Conservation (phyloP, 2,113 vertebrate species). For the Cottus gobio region DNA sequence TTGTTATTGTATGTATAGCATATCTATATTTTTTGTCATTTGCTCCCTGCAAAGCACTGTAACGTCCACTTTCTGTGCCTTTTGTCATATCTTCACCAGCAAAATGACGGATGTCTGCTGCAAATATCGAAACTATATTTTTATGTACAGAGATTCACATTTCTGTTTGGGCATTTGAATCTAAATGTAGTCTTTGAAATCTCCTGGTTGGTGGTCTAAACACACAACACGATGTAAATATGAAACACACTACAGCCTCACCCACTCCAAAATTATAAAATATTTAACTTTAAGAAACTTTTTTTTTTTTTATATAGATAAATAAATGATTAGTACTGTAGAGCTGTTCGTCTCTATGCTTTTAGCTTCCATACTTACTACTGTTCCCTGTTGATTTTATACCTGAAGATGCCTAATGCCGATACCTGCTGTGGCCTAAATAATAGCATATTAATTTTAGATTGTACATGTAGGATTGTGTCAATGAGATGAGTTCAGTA, state of each 20-base stretch:
- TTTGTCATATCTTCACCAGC: constrained; percentile 35
- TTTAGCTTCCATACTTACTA: constrained; percentile 20
- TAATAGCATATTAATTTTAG: constrained; percentile 22
- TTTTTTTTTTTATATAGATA: constrained; percentile 46
- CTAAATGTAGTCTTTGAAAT: constrained; percentile 11
- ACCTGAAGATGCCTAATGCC: constrained; percentile 23
- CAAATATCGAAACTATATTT: constrained; percentile 38
- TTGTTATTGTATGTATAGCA: constrained; percentile 47
- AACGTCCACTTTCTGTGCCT: constrained; percentile 29
- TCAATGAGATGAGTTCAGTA: constrained; percentile 41
- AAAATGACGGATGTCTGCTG: constrained; percentile 27
- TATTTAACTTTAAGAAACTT: constrained; percentile 27
- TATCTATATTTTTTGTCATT: constrained; percentile 17
- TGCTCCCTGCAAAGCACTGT: constrained; percentile 28
- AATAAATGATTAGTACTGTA: constrained; percentile 46
- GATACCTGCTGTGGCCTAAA: constrained; percentile 28
- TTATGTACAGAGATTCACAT: constrained; percentile 44
- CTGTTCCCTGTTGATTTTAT: constrained; percentile 41
- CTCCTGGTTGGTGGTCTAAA: constrained; percentile 21
- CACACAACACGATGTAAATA: constrained; percentile 51
- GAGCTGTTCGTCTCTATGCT: constrained; percentile 31
- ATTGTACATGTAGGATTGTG: constrained; percentile 37
- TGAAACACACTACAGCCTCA: constrained; percentile 31
- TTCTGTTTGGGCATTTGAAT: constrained; percentile 55
- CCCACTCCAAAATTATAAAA: constrained; percentile 28